Base-by-base conservation (phyloP, 2,113 vertebrate species). In the Xenus cinereus region DNA sequence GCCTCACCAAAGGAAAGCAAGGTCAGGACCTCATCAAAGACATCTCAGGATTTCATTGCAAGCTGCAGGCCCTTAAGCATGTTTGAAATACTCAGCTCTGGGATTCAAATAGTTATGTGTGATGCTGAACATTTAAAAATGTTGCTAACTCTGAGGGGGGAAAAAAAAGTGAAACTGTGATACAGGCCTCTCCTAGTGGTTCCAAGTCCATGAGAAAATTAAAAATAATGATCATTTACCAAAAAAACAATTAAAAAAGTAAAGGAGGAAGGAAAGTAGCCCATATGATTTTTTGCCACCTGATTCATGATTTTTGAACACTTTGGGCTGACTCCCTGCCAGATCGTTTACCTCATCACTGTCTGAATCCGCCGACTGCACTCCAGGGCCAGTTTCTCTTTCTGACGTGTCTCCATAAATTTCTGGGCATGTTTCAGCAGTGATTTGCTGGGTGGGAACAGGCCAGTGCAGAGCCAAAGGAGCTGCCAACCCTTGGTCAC, bases 401-500 rank as follows among this genome's bases (percentile, higher is more conserved):
- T 98, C 75, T 97, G 98, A 4, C 98, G 98, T 0, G 98, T 98
- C 96, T 99, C 99, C 28, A 99, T 96, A 96, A 99, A 99, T 57
- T 98, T 98, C 97, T 99, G 98, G 28, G 98, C 72, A 1, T 99
- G 99, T 68, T 97, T 99, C 77, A 99, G 97, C 77, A 99, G 98
- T 2, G 96, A 77, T 84, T 98, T 99, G 87, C 99, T 97, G 4
- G 99, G 99, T 3, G 99, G 97, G 86, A 99, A 99, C 79, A 99
- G 98, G 57, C 99, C 99, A 0, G 99, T 99, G 95, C 99, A 99
- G 35, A 99, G 98, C 99, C 99, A 99, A 32, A 99, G 97, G 60
- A 99, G 98, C 97, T 99, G 99, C 99, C 99, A 99, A 84, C 99
- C 99, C 62, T 97, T 98, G 89, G 99, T 99, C 74, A 99, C 37